Base-by-base conservation (phyloP, 2,113 vertebrate genomes). In the Bettongia penicillata region DNA sequence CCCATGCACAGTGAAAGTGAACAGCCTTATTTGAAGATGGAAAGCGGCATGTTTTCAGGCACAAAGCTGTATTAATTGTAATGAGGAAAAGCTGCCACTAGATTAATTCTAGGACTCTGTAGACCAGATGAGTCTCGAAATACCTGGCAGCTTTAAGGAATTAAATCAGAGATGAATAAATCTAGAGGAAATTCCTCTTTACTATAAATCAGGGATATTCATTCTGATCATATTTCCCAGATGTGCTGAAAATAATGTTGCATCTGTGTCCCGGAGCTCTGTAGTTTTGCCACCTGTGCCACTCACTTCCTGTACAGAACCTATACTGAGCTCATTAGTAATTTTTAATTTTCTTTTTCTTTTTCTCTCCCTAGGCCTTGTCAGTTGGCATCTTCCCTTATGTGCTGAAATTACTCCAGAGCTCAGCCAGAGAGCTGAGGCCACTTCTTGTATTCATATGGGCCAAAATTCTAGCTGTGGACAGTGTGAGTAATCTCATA, bases 321-420 rank as follows among this genome's bases (percentile, higher is more conserved):
- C 1, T 52, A 93, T 0, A n/a, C 52, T 91, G 92, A 7, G 9
- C 0, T 93, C 19, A 26, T 37, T 0, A 4, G 92, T 51, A 0
- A 97, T 84, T 84, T 43, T 43, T 43, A 84, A 84, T 43, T 43
- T 84, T 43, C 49, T 94, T 53, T 96, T 93, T 47, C 91, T 91
- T 96, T 23, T 84, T 77, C 23, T 19, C 93, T 91, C 96, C 37
- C 0, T 97, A 99, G 99, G 99, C 99, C 12, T 98, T 99, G 84
- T 99, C 99, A 0, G 99, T 99, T 8, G 99, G 99, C 96, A 99
- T 99, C 95, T 99, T 99, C 98, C 99, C 99, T 0, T 99, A 99
- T 0, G 99, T 99, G 51, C 98, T 99, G 97, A 99, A 99, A 98
- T 99, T 99, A 19, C 99, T 99, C 1, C 99, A 99, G 97, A 99